phyloP scores from a whole-genome alignment of 2,888 invertebrate species.

The Ophioninae sp. region DNA sequence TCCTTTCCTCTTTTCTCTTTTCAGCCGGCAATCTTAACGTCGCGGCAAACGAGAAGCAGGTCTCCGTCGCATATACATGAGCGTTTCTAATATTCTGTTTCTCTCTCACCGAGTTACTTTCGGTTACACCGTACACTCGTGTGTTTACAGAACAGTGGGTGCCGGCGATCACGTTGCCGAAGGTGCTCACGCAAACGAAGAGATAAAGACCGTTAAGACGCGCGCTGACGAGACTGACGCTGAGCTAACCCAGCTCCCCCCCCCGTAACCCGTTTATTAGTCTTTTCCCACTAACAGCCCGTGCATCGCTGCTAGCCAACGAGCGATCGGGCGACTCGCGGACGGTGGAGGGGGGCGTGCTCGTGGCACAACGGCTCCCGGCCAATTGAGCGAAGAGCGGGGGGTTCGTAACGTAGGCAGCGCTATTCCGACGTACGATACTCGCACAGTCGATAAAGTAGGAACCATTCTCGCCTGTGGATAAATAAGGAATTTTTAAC shows the following conservation, averaged over 20 bases:
- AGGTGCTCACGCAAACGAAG: not conserved
- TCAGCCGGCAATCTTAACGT: constrained; percentile 10
- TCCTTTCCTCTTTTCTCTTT: not conserved
- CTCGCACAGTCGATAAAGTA: too few relatives aligned
- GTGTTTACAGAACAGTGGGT: not conserved
- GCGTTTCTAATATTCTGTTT: not conserved
- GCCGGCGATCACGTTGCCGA: not conserved
- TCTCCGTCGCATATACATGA: constrained; percentile 2
- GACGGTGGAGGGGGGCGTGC: not conserved
- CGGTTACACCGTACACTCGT: not conserved
- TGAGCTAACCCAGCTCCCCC: not conserved
- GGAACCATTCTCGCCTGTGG: too few relatives aligned
- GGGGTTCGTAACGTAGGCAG: too few relatives aligned
- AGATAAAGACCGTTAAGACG: not conserved
- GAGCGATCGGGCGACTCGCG: not conserved
- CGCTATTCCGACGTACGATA: too few relatives aligned
- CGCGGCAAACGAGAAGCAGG: not conserved
- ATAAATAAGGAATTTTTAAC: too few relatives aligned
- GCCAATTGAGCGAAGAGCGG: too few relatives aligned
- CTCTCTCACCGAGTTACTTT: not conserved
- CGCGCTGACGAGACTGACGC: constrained; percentile 37
- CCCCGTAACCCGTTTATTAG: too few relatives aligned
- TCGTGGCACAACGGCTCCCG: too few relatives aligned
- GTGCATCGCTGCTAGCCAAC: not conserved
- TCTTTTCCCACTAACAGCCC: not conserved